Conservation (phyloP, 2,113 vertebrate genomes). For the Chunga burmeisteri region DNA sequence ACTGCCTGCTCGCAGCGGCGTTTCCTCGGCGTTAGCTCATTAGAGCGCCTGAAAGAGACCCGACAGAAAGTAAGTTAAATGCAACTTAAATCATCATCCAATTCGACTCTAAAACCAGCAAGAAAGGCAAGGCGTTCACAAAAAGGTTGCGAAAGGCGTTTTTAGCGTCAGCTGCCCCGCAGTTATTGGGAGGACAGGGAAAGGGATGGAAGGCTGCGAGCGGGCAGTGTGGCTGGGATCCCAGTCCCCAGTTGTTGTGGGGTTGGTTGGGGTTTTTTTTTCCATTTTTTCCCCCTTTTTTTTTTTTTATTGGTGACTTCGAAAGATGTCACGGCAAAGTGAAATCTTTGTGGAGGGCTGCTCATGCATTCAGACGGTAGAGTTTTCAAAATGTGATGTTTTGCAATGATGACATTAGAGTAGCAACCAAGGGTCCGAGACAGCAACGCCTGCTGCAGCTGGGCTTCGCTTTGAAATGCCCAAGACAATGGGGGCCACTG, state of each 20-base stretch:
- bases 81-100: background rate
- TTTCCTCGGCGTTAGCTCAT: background rate
- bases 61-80: background rate
- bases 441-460: constrained; percentile 79
- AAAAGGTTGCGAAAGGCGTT: background rate
- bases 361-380: constrained; percentile 64
- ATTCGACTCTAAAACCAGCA: background rate
- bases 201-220: background rate
- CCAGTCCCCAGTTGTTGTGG: background rate
- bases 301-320: background rate
- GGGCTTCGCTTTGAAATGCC: constrained; percentile 79
- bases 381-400: constrained; percentile 71
- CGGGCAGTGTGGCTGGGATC: background rate
- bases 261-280: background rate
- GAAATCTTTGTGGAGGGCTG: constrained; percentile 45
- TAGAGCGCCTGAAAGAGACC: background rate
- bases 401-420: constrained; percentile 72
- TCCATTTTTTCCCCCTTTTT: background rate
- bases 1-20: background rate
- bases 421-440: constrained; percentile 71
- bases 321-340: constrained; percentile 44
- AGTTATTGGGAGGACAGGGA: background rate
- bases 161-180: background rate
- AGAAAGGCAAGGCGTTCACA: background rate
- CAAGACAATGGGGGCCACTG: constrained; percentile 82